Base-by-base conservation (phyloP, 2,888 invertebrate genomes). In the Punctoribates punctum region DNA sequence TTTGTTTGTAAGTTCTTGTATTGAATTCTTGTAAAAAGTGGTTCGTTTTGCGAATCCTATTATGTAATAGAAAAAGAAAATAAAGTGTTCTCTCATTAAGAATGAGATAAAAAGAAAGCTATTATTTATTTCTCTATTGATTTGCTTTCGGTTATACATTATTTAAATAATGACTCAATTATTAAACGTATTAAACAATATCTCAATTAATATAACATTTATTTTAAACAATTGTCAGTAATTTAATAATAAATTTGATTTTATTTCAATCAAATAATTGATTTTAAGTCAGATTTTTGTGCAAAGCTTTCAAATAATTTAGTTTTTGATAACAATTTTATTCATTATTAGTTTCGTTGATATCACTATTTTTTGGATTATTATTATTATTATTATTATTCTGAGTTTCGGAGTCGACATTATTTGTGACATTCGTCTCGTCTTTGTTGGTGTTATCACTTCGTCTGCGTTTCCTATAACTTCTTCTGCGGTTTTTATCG, bases 211-310 rank as follows among this genome's bases (percentile, higher is more conserved):
- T 42, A 42, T 42, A 42, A 42, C 42, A 42, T 42, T 42, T 42
- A 42, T 9, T 42, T 34, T 42, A 42, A 42, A 42, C 42, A 42
- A 42, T 42, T 9, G 42, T 42, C 42, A 42, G 42, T 42, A n/a
- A 3, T 54, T 54, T 54, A 4, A 54, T 20, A 20, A 54, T 48
- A 48, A 48, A 48, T 48, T 15, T 48, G 3, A 54, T 23, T 54
- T 54, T 4, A 8, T 20, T n/a, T 54, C 6, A 23, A 54, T 6
- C 54, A 54, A n/a, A 54, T 54, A 54, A 54, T 54, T 54, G 54
- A 23, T n/a, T 54, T 54, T 54, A 54, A 54, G 23, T 54, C 54
- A 54, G 23, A 54, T 54, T 54, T 51, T 67, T 67, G 65, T 67
- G 65, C 65, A 67, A 67, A 67, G 17, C n/a, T 20, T 67, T 60